These are phyloP conservation scores for Echinops telfairi DNA, from an alignment of 2,113 vertebrate genomes.

Conservation along the genomic window DNA sequence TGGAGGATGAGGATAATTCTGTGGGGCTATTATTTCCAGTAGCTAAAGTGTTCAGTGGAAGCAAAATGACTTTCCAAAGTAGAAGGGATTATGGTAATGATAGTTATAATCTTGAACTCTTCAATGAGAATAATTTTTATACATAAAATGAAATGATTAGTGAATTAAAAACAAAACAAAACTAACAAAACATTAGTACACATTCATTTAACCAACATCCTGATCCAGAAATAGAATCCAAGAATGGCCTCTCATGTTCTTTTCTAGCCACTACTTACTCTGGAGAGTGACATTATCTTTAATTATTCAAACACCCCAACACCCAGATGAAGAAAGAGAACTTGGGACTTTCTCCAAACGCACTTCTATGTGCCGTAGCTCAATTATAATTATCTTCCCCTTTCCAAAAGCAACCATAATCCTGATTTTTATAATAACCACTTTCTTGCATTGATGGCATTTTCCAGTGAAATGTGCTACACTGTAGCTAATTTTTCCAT, in stretches of 20 bases:
- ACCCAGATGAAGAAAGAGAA: not conserved
- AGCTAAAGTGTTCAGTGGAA: not conserved
- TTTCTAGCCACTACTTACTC: not conserved
- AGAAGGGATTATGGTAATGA: not conserved
- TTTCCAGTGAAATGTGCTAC: not conserved
- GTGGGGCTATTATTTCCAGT: not conserved
- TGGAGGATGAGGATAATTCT: not conserved
- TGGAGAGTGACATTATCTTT: not conserved
- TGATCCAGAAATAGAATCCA: not conserved
- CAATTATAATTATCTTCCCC: not conserved
- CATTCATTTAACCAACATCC: not conserved
- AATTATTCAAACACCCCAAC: not conserved
- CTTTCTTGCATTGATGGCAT: not conserved
- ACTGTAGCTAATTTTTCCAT: not conserved
- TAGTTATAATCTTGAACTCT: not conserved
- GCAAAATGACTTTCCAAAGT: not conserved
- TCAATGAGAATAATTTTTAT: not conserved
- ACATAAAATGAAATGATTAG: not conserved
- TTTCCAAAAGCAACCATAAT: not conserved
- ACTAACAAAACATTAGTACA: not conserved
- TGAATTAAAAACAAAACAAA: not conserved
- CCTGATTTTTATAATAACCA: not conserved
- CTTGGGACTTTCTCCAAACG: not conserved
- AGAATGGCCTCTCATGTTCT: not conserved
- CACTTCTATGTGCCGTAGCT: not conserved